Percentiles rank a stretch among this genome's conserved stretches.
Evolutionary conservation across 2,113 vertebrate genomes (phyloP).

Genomic region (Myanophis thanlyinensis): DNA sequence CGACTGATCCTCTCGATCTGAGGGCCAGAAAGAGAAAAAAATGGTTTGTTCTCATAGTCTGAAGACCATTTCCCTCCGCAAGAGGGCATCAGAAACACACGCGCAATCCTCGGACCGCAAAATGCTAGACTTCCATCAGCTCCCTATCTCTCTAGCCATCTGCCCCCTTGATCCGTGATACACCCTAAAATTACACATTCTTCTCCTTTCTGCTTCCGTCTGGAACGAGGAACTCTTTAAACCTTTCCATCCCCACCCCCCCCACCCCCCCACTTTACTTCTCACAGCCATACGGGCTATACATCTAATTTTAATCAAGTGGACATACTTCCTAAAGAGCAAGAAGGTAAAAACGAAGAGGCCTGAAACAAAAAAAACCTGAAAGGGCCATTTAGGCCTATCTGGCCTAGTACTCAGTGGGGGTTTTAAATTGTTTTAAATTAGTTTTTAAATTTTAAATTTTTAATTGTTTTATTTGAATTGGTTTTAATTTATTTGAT

Average conservation of each 20-base stretch:
- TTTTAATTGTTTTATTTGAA: no score
- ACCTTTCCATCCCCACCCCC: background rate
- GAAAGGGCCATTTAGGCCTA: background rate
- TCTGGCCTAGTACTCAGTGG: no score
- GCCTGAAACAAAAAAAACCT: background rate
- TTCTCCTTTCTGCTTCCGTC: background rate
- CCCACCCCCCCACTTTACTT: background rate
- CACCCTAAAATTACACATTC: background rate
- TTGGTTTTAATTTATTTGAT: no score
- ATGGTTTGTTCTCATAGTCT: background rate
- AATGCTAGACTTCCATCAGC: background rate
- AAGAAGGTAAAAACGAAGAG: background rate
- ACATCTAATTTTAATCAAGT: background rate
- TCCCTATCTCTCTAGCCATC: background rate
- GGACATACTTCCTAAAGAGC: background rate
- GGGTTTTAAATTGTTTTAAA: no score
- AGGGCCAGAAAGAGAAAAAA: background rate
- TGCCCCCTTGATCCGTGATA: background rate
- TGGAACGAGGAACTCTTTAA: background rate
- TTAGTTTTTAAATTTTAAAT: no score
- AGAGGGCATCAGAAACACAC: background rate
- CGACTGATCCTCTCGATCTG: slow-evolving; percentile 90
- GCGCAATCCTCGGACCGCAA: background rate
- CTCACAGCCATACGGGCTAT: background rate
- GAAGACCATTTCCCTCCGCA: background rate